phyloP scores from a whole-genome alignment of 2,888 invertebrate genomes.

The Aricia artaxerxes region DNA sequence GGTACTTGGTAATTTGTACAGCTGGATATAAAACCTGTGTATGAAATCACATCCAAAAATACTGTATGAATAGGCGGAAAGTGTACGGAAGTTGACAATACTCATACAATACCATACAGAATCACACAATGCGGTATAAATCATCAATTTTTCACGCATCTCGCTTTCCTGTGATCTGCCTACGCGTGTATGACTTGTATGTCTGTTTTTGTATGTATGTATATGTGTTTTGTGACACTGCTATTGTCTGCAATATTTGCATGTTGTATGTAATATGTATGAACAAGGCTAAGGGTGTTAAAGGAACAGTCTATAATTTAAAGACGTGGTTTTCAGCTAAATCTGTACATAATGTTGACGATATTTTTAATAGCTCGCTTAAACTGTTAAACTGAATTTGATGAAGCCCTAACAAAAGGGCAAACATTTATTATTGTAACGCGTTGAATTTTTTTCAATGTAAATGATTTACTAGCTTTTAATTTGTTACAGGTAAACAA shows the following conservation, averaged over 20 bases:
- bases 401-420: too few species aligned
- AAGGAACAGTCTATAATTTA: neutral
- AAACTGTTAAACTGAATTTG: too few species aligned
- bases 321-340: too few species aligned
- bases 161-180: slow-evolving; percentile 17
- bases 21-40: neutral
- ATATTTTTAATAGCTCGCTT: too few species aligned
- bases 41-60: neutral
- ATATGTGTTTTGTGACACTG: neutral
- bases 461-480: neutral
- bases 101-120: slow-evolving; percentile 5
- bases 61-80: slow-evolving; percentile 13
- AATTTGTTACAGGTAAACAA: slow-evolving; percentile 6
- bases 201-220: neutral
- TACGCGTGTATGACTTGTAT: neutral
- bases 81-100: slow-evolving; percentile 9
- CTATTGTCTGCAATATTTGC: neutral
- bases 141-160: slow-evolving; percentile 16
- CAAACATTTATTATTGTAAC: too few species aligned
- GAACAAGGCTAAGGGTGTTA: neutral
- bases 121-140: slow-evolving; percentile 18
- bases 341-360: too few species aligned
- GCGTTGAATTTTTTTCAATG: too few species aligned
- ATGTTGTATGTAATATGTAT: neutral
- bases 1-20: neutral